Evolutionary conservation across 2,888 invertebrate species (phyloP).

Genomic region (Suillia variegata): DNA sequence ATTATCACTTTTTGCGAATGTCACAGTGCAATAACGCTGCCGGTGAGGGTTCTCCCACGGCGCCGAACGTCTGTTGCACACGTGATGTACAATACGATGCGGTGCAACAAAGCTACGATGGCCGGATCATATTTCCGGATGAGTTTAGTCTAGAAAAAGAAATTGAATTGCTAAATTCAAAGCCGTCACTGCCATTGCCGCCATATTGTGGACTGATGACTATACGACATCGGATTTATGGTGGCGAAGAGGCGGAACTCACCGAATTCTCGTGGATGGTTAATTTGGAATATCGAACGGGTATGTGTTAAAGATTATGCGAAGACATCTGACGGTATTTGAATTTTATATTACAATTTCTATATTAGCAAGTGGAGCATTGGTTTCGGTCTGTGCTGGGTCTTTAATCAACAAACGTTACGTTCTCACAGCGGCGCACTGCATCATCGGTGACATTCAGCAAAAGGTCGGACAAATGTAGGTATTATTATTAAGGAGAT

Average conservation of each 20-base stretch:
- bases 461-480: slow-evolving; percentile 63
- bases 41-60: slow-evolving; percentile 10
- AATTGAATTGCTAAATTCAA: neutral
- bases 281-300: slow-evolving; percentile 64
- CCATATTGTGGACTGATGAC: slow-evolving; percentile 41
- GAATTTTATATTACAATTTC: neutral
- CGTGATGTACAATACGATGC: slow-evolving; percentile 24
- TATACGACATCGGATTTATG: slow-evolving; percentile 64
- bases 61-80: slow-evolving; percentile 33
- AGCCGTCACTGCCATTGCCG: slow-evolving; percentile 10
- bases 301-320: slow-evolving; percentile 41
- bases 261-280: slow-evolving; percentile 74
- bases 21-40: slow-evolving; percentile 22
- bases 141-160: neutral
- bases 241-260: slow-evolving; percentile 65
- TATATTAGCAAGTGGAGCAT: slow-evolving; percentile 17
- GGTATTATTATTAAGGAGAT: slow-evolving; percentile 40
- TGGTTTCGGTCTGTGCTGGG: slow-evolving; percentile 31
- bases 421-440: slow-evolving; percentile 67
- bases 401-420: slow-evolving; percentile 55
- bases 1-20: slow-evolving; percentile 26
- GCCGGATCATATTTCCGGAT: neutral
- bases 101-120: neutral
- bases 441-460: slow-evolving; percentile 62
- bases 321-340: neutral